Base-by-base conservation (phyloP, 2,888 invertebrate species). In the Oscheius onirici region DNA sequence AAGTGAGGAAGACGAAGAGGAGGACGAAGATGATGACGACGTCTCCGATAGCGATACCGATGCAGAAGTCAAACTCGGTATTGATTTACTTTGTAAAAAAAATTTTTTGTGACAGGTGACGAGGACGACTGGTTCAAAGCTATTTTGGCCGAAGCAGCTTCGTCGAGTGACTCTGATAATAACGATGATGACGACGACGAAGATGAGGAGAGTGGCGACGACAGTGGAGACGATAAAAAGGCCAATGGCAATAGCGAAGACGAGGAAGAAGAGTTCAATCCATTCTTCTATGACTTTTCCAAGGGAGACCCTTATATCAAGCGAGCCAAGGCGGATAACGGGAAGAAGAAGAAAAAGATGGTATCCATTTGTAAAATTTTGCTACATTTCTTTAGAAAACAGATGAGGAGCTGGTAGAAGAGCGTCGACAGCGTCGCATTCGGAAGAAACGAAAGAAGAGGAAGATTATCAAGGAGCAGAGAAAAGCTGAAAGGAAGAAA, bases 191-290 rank as follows among this genome's bases (percentile, higher is more conserved):
- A 60, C 46, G 57, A 63, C n/a, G 44, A 58, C 11, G 20, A 60
- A 72, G 76, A 74, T 65, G 34, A 41, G 17, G 54, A 22, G 46
- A 34, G 17, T 51, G 49, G 60, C 22, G 41, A 17, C 17, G 52
- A 11, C 43, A 60, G 43, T 70, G 58, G 34, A 34, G 34, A 68
- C 8, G 77, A 77, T 24, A 77, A 73, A 10, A 44, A 66, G 44
- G 68, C 34, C 3, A 34, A 34, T 8, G 34, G 34, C 43, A 43
- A 63, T 57, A 58, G 52, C 28, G 17, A 52, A 11, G 13, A 54
- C 6, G 70, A 43, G 10, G 84, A 83, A 52, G 93, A 93, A 72
- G 95, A 94, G 89, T 94, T 94, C 88, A 95, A 96, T 90, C 95
- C 95, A n/a, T 94, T 94, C 87, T 93, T 93, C 88, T 92, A 92